These are phyloP conservation scores for Eutolmus rufibarbis DNA, from an alignment of 2,888 invertebrate genomes.

Conservation along the genomic window DNA sequence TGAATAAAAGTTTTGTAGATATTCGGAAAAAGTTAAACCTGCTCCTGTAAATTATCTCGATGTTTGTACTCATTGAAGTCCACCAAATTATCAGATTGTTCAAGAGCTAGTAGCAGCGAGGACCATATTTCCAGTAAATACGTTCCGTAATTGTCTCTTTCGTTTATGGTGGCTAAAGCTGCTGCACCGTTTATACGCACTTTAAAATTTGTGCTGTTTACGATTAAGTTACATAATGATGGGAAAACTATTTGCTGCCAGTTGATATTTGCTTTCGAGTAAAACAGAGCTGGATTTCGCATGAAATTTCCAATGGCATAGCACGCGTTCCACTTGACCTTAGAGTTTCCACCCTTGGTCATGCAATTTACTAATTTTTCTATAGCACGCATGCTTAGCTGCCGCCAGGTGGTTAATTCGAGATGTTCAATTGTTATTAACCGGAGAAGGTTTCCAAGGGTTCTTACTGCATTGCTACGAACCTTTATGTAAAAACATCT, in stretches of 20 bases:
- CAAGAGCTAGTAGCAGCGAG: constrained; percentile 75
- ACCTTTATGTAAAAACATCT: constrained; percentile 42
- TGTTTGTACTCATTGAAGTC: constrained; percentile 87
- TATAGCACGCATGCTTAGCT: constrained; percentile 69
- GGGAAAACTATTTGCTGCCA: constrained; percentile 71
- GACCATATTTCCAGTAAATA: constrained; percentile 73
- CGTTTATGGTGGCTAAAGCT: constrained; percentile 72
- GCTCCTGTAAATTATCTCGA: constrained; percentile 84
- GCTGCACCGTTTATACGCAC: constrained; percentile 87
- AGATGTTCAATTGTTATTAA: constrained; percentile 68
- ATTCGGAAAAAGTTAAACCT: constrained; percentile 64
- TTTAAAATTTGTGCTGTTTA: constrained; percentile 83
- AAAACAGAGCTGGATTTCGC: constrained; percentile 65
- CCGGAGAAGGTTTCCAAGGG: constrained; percentile 80
- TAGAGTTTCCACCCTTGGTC: constrained; percentile 76
- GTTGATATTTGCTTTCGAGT: constrained; percentile 50
- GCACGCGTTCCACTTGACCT: constrained; percentile 92
- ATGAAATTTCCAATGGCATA: constrained; percentile 84
- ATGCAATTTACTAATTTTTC: constrained; percentile 74
- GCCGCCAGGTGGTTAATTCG: constrained; percentile 63
- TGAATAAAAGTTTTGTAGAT: background rate
- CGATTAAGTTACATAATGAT: constrained; percentile 71
- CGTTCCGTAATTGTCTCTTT: constrained; percentile 70
- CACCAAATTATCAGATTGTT: constrained; percentile 78
- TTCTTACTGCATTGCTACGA: constrained; percentile 75